Percentiles rank a stretch among this genome's conserved stretches.
Conservation (phyloP, 2,888 invertebrate species). For the Hirudinaria manillensis region DNA sequence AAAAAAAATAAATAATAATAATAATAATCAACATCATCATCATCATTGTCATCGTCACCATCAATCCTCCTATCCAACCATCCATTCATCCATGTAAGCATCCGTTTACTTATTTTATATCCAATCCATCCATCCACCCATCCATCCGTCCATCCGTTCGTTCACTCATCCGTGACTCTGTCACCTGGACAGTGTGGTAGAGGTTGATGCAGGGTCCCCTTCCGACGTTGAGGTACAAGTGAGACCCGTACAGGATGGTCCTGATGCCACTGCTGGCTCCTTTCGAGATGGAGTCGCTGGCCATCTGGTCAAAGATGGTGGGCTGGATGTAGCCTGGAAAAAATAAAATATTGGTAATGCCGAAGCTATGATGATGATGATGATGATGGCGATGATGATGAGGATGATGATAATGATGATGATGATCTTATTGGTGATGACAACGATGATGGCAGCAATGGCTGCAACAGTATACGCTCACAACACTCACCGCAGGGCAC, state of each 20-base stretch:
- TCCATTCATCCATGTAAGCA: no score
- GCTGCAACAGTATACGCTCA: neutral
- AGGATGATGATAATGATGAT: conserved; percentile 6
- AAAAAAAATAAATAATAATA: no score
- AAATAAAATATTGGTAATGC: neutral
- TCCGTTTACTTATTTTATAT: neutral
- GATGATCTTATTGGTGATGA: neutral
- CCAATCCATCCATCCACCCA: no score
- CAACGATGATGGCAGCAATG: neutral
- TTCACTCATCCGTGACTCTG: neutral
- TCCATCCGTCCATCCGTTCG: neutral
- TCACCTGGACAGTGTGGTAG: conserved; percentile 75
- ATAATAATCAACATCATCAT: conserved; percentile 16
- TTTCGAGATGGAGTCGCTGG: conserved; percentile 68
- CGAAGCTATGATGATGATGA: conserved; percentile 15
- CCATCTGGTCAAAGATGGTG: conserved; percentile 78
- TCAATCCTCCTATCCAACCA: neutral
- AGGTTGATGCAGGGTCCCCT: conserved; percentile 78
- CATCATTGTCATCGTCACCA: conserved; percentile 10
- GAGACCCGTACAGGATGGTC: conserved; percentile 70
- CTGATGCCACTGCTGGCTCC: conserved; percentile 47
- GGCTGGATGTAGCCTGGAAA: conserved; percentile 54
- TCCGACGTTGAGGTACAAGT: conserved; percentile 71
- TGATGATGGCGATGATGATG: conserved; percentile 2
- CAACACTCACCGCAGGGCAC: conserved; percentile 55